Evolutionary conservation across 2,113 vertebrate species (phyloP).

Genomic region (Aleadryas rufinucha): DNA sequence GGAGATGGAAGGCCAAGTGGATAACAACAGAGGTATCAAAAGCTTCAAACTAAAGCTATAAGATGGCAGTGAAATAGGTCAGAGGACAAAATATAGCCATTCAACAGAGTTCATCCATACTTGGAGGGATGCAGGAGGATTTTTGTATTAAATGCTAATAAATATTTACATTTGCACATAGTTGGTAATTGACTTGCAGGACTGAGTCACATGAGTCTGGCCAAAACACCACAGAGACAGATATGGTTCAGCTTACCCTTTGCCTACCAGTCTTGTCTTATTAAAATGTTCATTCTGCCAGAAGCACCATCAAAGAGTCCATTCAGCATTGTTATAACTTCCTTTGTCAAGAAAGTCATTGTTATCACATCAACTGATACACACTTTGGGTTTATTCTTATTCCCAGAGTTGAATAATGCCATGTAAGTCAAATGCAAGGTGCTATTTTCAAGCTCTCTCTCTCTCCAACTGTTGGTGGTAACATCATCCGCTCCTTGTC

Average conservation of each 20-base stretch:
- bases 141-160: not conserved
- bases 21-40: not conserved
- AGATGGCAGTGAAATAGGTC: not conserved
- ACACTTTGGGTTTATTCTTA: not conserved
- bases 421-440: not conserved
- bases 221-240: not conserved
- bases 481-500: not conserved
- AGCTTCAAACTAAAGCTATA: not conserved
- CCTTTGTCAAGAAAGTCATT: not conserved
- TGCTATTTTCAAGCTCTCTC: not conserved
- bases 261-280: not conserved
- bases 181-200: rapidly evolving
- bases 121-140: not conserved
- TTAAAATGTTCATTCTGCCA: not conserved
- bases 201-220: not conserved
- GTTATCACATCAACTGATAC: not conserved
- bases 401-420: not conserved
- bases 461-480: not conserved
- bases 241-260: not conserved
- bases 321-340: not conserved
- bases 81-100: not conserved
- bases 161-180: not conserved
- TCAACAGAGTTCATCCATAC: not conserved
- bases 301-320: not conserved
- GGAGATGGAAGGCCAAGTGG: not conserved